A percentile compares a stretch with the other conserved stretches of the same genome.
Evolutionary conservation across 2,888 invertebrate genomes (phyloP).

Genomic region (Tipula vernalis): DNA sequence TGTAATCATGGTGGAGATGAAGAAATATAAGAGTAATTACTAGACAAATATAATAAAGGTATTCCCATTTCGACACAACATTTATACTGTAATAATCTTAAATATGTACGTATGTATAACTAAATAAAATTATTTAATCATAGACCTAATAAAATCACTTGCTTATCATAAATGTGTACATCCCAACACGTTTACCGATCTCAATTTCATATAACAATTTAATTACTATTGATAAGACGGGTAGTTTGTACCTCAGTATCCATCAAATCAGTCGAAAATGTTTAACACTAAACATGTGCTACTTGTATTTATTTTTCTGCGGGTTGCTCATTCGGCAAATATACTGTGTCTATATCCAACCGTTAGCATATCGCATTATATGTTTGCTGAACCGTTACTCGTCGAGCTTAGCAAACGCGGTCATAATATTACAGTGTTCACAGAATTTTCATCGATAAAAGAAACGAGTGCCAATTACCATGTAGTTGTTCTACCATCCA

Average conservation of each 20-base stretch:
- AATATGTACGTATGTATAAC: not conserved
- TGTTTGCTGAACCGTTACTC: not conserved
- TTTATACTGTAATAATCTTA: not conserved
- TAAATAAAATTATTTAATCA: not conserved
- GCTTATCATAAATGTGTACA: not conserved
- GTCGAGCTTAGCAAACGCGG: not conserved
- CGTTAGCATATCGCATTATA: not conserved
- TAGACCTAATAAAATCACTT: not conserved
- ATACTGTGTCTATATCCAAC: not conserved
- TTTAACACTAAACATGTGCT: no score
- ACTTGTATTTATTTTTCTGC: no score
- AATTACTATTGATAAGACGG: no score
- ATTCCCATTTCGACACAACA: not conserved
- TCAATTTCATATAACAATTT: no score
- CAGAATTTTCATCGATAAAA: no score
- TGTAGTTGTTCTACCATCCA: no score
- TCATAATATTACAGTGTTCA: not conserved
- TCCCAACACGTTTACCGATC: no score
- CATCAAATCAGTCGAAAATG: no score
- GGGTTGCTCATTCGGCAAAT: not conserved
- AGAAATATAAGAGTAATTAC: constrained; percentile 96
- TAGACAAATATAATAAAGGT: constrained; percentile 26
- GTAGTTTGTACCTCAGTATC: no score
- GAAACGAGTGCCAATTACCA: no score
- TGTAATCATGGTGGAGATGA: constrained; percentile 98